Percentiles rank a stretch among this genome's conserved stretches.
phyloP scores from a whole-genome alignment of 2,797 vertebrate genomes.

The Sylvilagus floridanus region DNA sequence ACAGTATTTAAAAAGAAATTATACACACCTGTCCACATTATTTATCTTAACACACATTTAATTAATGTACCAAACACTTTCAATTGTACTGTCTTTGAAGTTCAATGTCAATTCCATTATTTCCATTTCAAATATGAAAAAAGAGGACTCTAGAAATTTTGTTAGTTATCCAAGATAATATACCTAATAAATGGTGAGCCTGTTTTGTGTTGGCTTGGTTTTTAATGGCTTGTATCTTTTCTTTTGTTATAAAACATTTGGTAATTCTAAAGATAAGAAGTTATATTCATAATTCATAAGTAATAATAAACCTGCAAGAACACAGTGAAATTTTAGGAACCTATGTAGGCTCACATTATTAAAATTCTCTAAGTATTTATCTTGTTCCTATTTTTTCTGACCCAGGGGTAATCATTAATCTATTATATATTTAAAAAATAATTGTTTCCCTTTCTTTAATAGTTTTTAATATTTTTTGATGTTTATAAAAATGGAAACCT shows the following conservation, averaged over 20 bases:
- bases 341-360: not conserved
- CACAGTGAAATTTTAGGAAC: too few relatives aligned
- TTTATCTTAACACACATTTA: not conserved
- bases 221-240: not conserved
- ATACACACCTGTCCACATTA: not conserved
- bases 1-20: not conserved
- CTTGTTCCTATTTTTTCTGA: not conserved
- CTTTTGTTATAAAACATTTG: not conserved
- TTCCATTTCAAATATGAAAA: not conserved
- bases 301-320: not conserved
- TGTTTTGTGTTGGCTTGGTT: not conserved
- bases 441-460: not conserved
- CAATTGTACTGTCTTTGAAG: not conserved
- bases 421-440: not conserved
- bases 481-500: not conserved
- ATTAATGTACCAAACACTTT: not conserved
- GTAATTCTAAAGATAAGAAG: not conserved
- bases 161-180: not conserved
- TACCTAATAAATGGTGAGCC: not conserved
- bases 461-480: not conserved
- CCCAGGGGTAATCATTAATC: not conserved
- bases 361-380: constrained; percentile 9
- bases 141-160: not conserved
- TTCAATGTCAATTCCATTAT: not conserved
- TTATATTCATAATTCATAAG: not conserved